phyloP scores from a whole-genome alignment of 2,113 vertebrate genomes.

The Hydrolagus affinis region DNA sequence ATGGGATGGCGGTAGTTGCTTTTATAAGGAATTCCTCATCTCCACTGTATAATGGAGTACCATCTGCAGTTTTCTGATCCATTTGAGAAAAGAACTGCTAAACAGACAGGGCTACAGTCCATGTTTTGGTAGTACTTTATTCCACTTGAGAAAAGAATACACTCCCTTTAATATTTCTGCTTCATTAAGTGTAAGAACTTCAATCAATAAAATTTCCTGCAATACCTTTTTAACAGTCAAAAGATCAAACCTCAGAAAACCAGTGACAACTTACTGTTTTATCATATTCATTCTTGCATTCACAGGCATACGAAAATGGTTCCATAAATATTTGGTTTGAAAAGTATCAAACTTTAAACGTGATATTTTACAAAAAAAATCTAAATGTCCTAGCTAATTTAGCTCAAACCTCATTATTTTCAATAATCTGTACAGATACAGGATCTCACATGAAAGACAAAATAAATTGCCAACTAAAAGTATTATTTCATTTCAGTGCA shows the following conservation, averaged over 20 bases:
- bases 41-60: too few relatives aligned
- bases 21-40: too few relatives aligned
- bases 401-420: constrained; percentile 20
- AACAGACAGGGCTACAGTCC: too few relatives aligned
- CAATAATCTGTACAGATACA: constrained; percentile 17
- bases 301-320: neutral
- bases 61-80: too few relatives aligned
- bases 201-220: constrained; percentile 28
- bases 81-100: too few relatives aligned
- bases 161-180: neutral
- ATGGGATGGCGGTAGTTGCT: too few relatives aligned
- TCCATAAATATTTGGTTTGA: constrained; percentile 24
- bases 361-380: constrained; percentile 14
- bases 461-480: constrained; percentile 1
- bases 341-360: constrained; percentile 5
- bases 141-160: neutral
- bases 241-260: neutral
- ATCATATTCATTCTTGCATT: constrained; percentile 4
- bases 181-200: constrained; percentile 24
- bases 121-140: too few relatives aligned
- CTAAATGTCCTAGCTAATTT: constrained; percentile 27
- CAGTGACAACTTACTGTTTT: neutral
- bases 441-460: neutral
- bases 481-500: constrained; percentile 26
- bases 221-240: neutral